Evolutionary conservation across 2,113 vertebrate genomes (phyloP).

Genomic region (Meriones unguiculatus): DNA sequence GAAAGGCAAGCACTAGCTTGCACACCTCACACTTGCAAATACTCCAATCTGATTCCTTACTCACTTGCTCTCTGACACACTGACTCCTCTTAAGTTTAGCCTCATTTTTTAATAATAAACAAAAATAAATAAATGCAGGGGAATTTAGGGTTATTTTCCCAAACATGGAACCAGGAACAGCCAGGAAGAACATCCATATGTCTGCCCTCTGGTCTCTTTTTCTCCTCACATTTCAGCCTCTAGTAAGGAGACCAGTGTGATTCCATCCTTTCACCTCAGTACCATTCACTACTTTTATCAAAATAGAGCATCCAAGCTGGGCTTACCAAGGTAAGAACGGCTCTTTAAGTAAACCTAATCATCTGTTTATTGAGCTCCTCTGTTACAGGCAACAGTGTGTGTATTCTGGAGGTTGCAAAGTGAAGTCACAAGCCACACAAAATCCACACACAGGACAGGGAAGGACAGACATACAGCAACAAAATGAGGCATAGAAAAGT

Average conservation of each 20-base stretch:
- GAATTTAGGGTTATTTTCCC: constrained; percentile 26
- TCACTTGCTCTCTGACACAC: constrained; percentile 52
- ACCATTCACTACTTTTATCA: not conserved
- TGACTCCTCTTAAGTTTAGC: constrained; percentile 25
- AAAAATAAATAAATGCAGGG: constrained; percentile 24
- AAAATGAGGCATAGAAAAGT: not conserved
- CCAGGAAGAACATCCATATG: not conserved
- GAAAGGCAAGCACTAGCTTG: not conserved
- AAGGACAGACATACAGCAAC: not conserved
- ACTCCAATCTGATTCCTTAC: not conserved
- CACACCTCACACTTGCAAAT: not conserved
- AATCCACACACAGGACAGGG: not conserved
- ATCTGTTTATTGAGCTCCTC: not conserved
- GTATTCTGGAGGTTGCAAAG: not conserved
- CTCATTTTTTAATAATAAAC: constrained; percentile 56
- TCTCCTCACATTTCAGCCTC: not conserved
- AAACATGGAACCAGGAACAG: constrained; percentile 26
- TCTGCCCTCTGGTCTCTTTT: constrained; percentile 31
- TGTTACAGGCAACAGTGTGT: not conserved
- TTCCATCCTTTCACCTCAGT: not conserved
- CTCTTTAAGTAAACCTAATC: not conserved
- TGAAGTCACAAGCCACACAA: not conserved
- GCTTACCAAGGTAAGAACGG: not conserved
- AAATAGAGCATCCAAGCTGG: not conserved
- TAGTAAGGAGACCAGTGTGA: not conserved